Percentiles rank a stretch among this genome's conserved stretches.
phyloP scores from a whole-genome alignment of 2,888 invertebrate genomes.

The Caenorhabditis doughertyi region DNA sequence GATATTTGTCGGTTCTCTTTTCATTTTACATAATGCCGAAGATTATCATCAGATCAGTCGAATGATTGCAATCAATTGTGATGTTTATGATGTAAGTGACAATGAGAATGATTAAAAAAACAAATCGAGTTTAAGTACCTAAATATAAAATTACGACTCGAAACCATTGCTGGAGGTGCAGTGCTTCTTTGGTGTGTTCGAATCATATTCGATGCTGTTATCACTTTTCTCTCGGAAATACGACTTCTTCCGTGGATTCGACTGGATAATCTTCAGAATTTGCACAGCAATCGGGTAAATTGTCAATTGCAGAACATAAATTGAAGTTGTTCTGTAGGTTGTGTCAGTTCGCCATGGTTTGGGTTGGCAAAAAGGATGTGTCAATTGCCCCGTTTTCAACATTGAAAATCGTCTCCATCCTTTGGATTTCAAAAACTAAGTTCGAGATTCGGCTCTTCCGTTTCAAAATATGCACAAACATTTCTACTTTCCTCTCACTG shows the following conservation, averaged over 20 bases:
- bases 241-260: constrained; percentile 72
- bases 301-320: not conserved
- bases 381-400: constrained; percentile 74
- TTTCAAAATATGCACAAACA: not conserved
- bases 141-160: constrained; percentile 69
- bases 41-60: constrained; percentile 65
- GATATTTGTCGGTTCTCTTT: constrained; percentile 67
- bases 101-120: not conserved
- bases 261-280: constrained; percentile 53
- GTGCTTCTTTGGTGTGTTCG: constrained; percentile 75
- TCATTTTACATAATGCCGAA: constrained; percentile 66
- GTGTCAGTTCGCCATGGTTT: constrained; percentile 64
- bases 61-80: constrained; percentile 66
- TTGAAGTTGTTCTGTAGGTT: constrained; percentile 29
- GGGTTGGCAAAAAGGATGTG: constrained; percentile 71
- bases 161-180: constrained; percentile 73
- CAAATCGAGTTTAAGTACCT: constrained; percentile 75
- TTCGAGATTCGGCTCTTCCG: not conserved
- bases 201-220: constrained; percentile 73
- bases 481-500: constrained; percentile 2
- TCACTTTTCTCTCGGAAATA: constrained; percentile 69
- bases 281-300: constrained; percentile 63
- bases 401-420: constrained; percentile 73
- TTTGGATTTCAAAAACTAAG: constrained; percentile 75
- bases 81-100: constrained; percentile 68